Base-by-base conservation (phyloP, 2,888 invertebrate genomes). In the Macropis europaea region DNA sequence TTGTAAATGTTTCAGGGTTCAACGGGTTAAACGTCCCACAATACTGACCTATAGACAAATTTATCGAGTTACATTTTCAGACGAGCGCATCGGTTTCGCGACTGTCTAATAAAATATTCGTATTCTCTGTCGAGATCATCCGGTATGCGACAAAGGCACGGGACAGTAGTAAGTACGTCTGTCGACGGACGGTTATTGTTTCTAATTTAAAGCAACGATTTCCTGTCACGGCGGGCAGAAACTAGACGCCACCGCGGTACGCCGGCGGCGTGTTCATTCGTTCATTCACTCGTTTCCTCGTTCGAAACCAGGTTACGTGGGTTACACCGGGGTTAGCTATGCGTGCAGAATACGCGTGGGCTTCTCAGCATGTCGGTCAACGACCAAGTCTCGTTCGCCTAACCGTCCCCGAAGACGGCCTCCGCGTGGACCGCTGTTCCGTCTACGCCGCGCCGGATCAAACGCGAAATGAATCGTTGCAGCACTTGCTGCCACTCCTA, bases 151-250 rank as follows among this genome's bases (percentile, higher is more conserved):
- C 72, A 73, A 76, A 76, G 62, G 68, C 63, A 60, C 43, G 43
- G 38, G 19, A 47, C 30, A 17, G 3, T 9, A 32, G 32, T 28
- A 34, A 22, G 5, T 9, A 52, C 48, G 60, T 59, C 69, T 64
- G 42, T 40, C 47, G 43, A n/a, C n/a, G 62, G 68, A 45, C 69
- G 77, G 71, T 84, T 86, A 87, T 86, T 84, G 85, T 82, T 84
- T 86, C 83, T 83, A 85, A 88, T 85, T 88, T 83, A 82, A 84
- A 82, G 72, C 84, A 81, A 84, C 81, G 84, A 86, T 86, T 84
- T 84, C 83, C 83, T 84, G 84, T 77, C 79, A 66, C 67, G 63
- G 38, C 56, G 47, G n/a, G 57, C 48, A 63, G 78, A 54, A 59
- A 62, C 69, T 67, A 70, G 56, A 53, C 67, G 69, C 53, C 59